Evolutionary conservation across 2,113 vertebrate species (phyloP).

Genomic region (Formicarius rufipectus): DNA sequence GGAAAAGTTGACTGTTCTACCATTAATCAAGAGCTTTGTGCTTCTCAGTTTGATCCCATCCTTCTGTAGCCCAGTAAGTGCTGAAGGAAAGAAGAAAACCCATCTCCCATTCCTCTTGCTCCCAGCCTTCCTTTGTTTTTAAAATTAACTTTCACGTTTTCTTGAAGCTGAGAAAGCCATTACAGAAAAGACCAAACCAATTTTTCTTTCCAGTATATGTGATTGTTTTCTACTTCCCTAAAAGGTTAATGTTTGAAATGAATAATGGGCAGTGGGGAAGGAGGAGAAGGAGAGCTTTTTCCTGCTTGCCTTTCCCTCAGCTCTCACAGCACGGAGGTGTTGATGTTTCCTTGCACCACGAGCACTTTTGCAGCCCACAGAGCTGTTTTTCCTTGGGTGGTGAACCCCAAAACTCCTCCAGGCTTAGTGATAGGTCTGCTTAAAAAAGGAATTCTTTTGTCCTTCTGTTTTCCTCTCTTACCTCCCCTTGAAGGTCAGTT

Average conservation of each 20-base stretch:
- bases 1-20: not conserved
- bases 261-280: not conserved
- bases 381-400: not conserved
- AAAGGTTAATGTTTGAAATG: conserved; percentile 59
- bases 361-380: not conserved
- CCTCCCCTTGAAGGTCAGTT: not conserved
- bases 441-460: not conserved
- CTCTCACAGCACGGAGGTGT: not conserved
- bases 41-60: not conserved
- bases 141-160: conserved; percentile 39
- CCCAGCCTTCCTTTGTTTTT: not conserved
- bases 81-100: not conserved
- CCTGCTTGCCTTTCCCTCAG: not conserved
- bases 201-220: conserved; percentile 1
- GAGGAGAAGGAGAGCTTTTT: not conserved
- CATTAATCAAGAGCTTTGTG: not conserved
- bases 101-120: not conserved
- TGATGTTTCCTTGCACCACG: not conserved
- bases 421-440: not conserved
- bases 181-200: conserved; percentile 47
- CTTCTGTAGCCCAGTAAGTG: not conserved
- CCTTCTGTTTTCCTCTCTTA: not conserved
- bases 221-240: conserved; percentile 50
- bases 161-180: conserved; percentile 19
- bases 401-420: not conserved